Percentiles rank a stretch among this genome's conserved stretches.
phyloP scores from a whole-genome alignment of 2,797 vertebrate species.

The Brachyrhaphis roseni region DNA sequence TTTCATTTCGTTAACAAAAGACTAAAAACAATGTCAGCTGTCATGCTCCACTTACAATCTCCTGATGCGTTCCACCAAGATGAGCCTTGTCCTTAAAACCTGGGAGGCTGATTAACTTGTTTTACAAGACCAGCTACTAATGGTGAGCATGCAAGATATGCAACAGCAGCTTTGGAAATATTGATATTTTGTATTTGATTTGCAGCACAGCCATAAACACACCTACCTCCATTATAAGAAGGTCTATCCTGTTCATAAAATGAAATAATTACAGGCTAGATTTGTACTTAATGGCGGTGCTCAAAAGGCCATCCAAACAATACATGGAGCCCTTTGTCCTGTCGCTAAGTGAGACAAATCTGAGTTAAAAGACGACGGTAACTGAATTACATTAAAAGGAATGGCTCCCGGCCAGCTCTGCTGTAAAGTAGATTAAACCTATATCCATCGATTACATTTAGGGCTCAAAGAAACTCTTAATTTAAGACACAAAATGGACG shows the following conservation, averaged over 20 bases:
- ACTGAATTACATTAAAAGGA: conserved; percentile 63
- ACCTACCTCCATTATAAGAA: not conserved
- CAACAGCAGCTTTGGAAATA: not conserved
- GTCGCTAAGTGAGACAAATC: conserved; percentile 43
- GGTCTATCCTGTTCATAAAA: conserved; percentile 3
- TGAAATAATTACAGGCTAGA: conserved; percentile 28
- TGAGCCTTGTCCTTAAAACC: not conserved
- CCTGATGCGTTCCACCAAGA: conserved; percentile 4
- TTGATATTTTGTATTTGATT: not conserved
- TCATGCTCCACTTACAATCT: not conserved
- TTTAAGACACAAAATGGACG: conserved; percentile 62
- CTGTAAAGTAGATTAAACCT: conserved; percentile 72
- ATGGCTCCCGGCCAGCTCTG: conserved; percentile 65
- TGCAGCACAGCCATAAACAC: not conserved
- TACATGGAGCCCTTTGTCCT: conserved; percentile 11
- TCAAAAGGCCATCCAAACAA: conserved; percentile 1
- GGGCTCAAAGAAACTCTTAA: conserved; percentile 59
- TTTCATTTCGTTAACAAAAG: not conserved
- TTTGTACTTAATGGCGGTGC: conserved; percentile 3
- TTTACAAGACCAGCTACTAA: conserved; percentile 7
- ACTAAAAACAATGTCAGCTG: not conserved
- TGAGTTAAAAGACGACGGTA: conserved; percentile 59
- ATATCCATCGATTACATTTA: conserved; percentile 61
- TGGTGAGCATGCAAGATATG: not conserved
- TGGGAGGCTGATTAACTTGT: conserved; percentile 42